These are phyloP conservation scores for Macrochelys suwanniensis DNA, from an alignment of 2,797 vertebrate species.

Conservation along the genomic window DNA sequence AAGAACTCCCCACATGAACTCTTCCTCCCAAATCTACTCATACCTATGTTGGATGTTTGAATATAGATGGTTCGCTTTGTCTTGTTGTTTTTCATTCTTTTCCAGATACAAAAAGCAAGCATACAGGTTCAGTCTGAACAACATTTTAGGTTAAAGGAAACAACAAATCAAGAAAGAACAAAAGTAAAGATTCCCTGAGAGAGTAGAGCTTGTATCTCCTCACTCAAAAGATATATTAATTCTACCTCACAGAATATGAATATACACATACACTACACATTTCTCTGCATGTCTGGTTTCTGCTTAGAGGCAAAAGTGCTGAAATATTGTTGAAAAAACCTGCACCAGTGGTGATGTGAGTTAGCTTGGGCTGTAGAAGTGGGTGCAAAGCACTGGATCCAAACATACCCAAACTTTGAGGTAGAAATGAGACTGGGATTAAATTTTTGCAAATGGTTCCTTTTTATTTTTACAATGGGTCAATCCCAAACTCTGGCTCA, in stretches of 20 bases:
- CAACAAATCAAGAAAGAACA: background rate
- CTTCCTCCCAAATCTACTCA: background rate
- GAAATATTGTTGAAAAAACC: background rate
- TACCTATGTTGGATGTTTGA: background rate
- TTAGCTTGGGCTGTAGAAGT: background rate
- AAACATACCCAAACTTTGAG: background rate
- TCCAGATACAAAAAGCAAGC: background rate
- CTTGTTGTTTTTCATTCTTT: background rate
- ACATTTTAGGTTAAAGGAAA: background rate
- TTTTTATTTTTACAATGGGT: background rate
- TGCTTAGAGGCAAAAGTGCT: background rate
- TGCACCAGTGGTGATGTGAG: accelerated
- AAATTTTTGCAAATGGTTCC: background rate
- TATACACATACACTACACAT: accelerated
- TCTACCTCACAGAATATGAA: background rate
- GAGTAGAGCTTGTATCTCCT: background rate
- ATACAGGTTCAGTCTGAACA: background rate
- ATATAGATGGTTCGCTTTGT: accelerated
- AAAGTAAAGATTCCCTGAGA: background rate
- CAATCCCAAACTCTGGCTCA: background rate
- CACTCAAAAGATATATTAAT: background rate
- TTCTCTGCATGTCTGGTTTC: background rate
- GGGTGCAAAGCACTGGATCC: background rate
- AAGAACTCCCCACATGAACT: background rate
- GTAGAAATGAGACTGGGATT: background rate